phyloP scores from a whole-genome alignment of 1,140 invertebrate genomes.

The Drosophila tani region DNA sequence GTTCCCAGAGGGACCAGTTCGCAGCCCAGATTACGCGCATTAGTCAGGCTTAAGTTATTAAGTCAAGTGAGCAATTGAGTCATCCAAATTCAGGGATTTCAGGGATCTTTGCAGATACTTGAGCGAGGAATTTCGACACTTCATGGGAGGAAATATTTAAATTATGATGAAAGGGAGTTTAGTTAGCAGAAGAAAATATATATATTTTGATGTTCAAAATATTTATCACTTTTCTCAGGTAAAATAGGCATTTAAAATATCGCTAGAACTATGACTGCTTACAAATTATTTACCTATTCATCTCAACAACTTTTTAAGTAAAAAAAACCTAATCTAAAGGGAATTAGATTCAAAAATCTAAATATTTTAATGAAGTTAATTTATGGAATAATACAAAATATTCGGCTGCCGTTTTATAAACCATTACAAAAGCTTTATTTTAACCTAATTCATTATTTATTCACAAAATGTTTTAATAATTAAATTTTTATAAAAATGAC shows the following conservation, averaged over 20 bases:
- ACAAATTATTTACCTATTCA: no score
- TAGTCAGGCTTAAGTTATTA: constrained; percentile 58
- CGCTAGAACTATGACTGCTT: no score
- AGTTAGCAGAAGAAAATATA: neutral
- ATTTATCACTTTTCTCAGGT: neutral
- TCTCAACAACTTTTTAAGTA: no score
- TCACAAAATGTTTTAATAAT: no score
- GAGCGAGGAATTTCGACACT: neutral
- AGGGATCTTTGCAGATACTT: constrained; percentile 15
- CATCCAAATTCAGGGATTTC: constrained; percentile 3
- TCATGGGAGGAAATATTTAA: constrained; percentile 12
- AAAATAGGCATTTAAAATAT: no score
- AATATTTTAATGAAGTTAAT: no score
- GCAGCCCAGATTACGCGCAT: constrained; percentile 55
- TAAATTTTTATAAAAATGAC: neutral
- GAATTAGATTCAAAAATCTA: no score
- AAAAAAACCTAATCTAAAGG: no score
- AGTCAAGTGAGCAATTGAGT: constrained; percentile 65
- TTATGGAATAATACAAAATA: no score
- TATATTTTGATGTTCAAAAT: neutral
- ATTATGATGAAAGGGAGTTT: neutral
- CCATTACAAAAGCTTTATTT: no score
- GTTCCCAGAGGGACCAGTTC: constrained; percentile 43
- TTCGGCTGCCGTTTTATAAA: no score
- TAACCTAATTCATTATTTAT: no score